Evolutionary conservation across 2,113 vertebrate genomes (phyloP).

Genomic region (Epinephelus moara): DNA sequence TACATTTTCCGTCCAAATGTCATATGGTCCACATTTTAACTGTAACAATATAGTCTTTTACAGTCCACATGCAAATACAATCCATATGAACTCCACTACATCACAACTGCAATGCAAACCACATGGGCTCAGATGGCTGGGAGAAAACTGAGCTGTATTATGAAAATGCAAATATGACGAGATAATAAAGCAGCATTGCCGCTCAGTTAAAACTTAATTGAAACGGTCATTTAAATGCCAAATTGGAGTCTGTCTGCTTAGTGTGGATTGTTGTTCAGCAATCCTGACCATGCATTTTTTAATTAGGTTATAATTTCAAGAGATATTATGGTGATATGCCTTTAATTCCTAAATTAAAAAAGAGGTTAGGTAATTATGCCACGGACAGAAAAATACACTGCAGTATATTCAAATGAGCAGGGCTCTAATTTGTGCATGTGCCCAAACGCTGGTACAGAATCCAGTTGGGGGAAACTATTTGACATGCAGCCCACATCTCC

Average conservation of each 20-base stretch:
- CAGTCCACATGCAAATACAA: slow-evolving; percentile 2
- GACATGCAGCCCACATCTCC: slow-evolving; percentile 66
- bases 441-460: slow-evolving; percentile 22
- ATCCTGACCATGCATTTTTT: background rate
- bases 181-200: background rate
- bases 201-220: background rate
- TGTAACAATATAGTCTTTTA: background rate
- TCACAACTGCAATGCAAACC: slow-evolving; percentile 2
- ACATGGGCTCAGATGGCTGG: background rate
- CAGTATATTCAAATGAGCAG: slow-evolving; percentile 44
- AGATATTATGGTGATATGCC: background rate
- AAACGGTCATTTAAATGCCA: slow-evolving; percentile 10
- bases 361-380: slow-evolving; percentile 17
- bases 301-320: slow-evolving; percentile 1
- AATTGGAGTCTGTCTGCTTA: background rate
- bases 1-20: background rate
- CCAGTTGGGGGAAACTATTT: slow-evolving; percentile 40
- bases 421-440: slow-evolving; percentile 37
- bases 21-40: background rate
- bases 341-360: slow-evolving; percentile 25
- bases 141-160: background rate
- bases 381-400: background rate
- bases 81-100: slow-evolving; percentile 4
- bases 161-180: background rate
- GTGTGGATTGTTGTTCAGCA: background rate